phyloP scores from a whole-genome alignment of 1,140 invertebrate genomes.

The Choristoneura fumiferana region DNA sequence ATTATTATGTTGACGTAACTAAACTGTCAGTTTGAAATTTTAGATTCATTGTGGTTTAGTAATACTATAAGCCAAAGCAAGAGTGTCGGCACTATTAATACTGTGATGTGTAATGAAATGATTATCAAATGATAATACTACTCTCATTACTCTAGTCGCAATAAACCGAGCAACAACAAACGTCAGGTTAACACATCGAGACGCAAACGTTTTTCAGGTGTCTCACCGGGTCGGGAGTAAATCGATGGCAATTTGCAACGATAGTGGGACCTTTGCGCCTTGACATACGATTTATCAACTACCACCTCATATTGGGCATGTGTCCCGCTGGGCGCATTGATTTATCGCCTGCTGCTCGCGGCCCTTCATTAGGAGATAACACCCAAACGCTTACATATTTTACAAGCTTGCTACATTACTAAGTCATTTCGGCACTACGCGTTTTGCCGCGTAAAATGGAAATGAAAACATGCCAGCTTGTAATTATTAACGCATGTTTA shows the following conservation, averaged over 20 bases:
- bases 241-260: slow-evolving; percentile 14
- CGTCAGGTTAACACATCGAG: background rate
- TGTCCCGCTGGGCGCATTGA: slow-evolving; percentile 12
- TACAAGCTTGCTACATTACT: background rate
- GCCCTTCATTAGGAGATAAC: slow-evolving; percentile 15
- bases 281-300: slow-evolving; percentile 2
- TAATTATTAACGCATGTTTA: too few relatives aligned
- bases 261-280: background rate
- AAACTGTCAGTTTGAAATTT: too few relatives aligned
- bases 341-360: slow-evolving; percentile 8
- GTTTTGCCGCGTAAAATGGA: too few relatives aligned
- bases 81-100: too few relatives aligned
- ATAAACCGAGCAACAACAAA: background rate
- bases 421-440: too few relatives aligned
- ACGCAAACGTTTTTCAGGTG: slow-evolving; percentile 2
- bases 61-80: too few relatives aligned
- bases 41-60: too few relatives aligned
- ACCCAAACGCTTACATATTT: slow-evolving; percentile 15
- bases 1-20: too few relatives aligned
- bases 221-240: background rate
- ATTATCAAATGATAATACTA: too few relatives aligned
- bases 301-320: slow-evolving; percentile 1
- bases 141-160: too few relatives aligned
- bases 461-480: too few relatives aligned
- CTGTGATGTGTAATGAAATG: too few relatives aligned